These are phyloP conservation scores for Norana najaformis DNA, from an alignment of 2,888 invertebrate genomes.

Conservation along the genomic window DNA sequence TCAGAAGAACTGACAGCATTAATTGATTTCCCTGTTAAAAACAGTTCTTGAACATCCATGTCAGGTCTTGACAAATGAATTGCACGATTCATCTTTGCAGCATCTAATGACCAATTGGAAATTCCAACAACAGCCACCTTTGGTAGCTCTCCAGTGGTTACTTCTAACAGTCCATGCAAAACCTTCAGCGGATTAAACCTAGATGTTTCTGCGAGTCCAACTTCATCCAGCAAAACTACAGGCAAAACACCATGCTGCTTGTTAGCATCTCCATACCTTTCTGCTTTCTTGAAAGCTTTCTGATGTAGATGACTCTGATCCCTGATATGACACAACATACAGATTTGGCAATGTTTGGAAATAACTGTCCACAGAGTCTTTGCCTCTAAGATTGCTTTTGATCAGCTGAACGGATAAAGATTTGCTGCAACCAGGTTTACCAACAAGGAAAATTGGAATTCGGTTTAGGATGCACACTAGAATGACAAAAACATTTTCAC, in stretches of 20 bases:
- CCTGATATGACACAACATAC: background rate
- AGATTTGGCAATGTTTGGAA: constrained; percentile 20
- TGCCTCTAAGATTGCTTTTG: constrained; percentile 19
- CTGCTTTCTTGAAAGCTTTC: background rate
- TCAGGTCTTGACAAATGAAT: constrained; percentile 14
- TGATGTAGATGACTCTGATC: background rate
- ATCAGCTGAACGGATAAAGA: constrained; percentile 14
- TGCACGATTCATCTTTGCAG: constrained; percentile 23
- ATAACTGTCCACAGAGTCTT: background rate
- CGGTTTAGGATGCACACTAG: background rate
- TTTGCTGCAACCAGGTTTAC: constrained; percentile 18
- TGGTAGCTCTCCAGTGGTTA: background rate
- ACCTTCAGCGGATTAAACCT: background rate
- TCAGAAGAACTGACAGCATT: too few relatives aligned
- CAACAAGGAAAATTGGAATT: constrained; percentile 14
- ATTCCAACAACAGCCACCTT: constrained; percentile 17
- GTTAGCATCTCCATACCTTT: constrained; percentile 14
- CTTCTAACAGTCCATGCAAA: constrained; percentile 10
- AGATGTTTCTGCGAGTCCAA: background rate
- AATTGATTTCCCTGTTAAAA: constrained; percentile 16
- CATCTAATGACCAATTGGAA: constrained; percentile 15
- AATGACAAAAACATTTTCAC: constrained; percentile 23
- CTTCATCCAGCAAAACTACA: constrained; percentile 17
- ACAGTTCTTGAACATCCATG: background rate
- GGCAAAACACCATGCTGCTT: background rate